Evolutionary conservation across 2,113 vertebrate species (phyloP).

Genomic region (Bombycilla garrulus): DNA sequence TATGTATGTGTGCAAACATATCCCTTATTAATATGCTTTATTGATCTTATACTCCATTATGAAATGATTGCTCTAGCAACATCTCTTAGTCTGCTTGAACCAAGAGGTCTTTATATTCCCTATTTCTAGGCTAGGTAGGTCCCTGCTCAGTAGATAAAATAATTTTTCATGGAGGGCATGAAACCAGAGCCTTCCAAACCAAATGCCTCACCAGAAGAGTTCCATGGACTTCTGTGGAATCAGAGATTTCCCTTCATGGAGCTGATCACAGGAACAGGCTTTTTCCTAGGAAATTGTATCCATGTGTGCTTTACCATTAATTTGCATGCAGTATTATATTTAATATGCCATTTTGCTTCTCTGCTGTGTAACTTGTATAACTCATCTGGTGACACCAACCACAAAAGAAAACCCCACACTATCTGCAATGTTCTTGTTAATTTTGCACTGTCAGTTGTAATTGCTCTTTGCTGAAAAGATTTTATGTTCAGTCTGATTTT

Average conservation of each 20-base stretch:
- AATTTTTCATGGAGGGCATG: neutral
- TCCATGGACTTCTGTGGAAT: neutral
- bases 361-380: neutral
- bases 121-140: neutral
- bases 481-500: neutral
- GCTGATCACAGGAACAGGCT: neutral
- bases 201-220: neutral
- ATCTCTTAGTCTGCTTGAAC: neutral
- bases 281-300: neutral
- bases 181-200: neutral
- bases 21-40: neutral
- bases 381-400: neutral
- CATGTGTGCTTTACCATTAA: neutral
- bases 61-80: neutral
- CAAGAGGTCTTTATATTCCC: neutral
- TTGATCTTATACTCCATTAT: neutral
- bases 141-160: neutral
- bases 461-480: neutral
- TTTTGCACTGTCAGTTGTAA: neutral
- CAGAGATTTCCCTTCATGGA: neutral
- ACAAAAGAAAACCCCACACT: neutral
- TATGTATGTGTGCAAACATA: neutral
- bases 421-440: neutral
- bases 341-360: neutral
- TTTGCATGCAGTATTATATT: neutral